phyloP scores from a whole-genome alignment of 2,113 vertebrate genomes.

The Rhabdornis inornatus region DNA sequence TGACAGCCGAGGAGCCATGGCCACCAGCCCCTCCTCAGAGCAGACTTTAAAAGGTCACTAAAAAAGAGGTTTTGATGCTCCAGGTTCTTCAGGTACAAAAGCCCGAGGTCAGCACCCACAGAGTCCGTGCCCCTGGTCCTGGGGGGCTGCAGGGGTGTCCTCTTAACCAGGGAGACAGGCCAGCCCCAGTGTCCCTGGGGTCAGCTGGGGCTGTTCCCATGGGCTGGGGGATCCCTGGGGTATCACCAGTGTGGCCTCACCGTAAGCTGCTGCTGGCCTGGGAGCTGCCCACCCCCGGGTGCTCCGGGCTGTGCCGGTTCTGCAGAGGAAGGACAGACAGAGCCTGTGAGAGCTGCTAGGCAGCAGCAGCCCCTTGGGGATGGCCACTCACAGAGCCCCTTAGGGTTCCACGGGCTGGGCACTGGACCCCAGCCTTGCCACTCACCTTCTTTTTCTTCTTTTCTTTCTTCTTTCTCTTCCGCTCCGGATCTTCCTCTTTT shows the following conservation, averaged over 20 bases:
- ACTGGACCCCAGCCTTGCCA: rapidly evolving
- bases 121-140: neutral
- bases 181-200: neutral
- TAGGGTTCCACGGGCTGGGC: rapidly evolving
- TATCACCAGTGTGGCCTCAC: neutral
- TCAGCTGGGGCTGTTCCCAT: rapidly evolving
- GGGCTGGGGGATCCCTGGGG: neutral
- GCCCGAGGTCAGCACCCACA: rapidly evolving
- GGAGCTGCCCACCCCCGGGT: constrained; percentile 87
- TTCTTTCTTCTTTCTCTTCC: constrained; percentile 98
- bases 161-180: neutral
- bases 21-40: neutral
- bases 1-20: neutral
- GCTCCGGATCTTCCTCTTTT: constrained; percentile 92
- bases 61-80: neutral
- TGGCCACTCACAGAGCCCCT: rapidly evolving
- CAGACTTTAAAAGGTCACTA: neutral
- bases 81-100: neutral
- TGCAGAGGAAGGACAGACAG: constrained; percentile 21
- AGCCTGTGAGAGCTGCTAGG: neutral
- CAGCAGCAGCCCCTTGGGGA: neutral
- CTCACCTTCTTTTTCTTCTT: constrained; percentile 98
- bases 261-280: constrained; percentile 95
- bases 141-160: neutral
- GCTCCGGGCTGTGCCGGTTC: constrained; percentile 97